Evolutionary conservation across 2,888 invertebrate genomes (phyloP).

Genomic region (Epistrophella euchroma): DNA sequence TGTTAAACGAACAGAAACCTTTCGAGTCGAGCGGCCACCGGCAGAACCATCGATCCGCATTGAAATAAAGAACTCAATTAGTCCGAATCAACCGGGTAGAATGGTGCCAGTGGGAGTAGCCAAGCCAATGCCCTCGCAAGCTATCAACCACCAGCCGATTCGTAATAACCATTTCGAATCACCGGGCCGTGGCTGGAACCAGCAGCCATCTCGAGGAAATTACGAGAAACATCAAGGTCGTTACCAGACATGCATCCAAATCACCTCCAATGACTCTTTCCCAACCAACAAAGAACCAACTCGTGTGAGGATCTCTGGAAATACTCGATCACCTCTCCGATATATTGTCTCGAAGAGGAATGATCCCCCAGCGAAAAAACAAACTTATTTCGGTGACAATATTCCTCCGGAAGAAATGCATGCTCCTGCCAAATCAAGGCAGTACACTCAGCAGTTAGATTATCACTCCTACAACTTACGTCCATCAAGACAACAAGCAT

Average conservation of each 20-base stretch:
- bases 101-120: slow-evolving; percentile 83
- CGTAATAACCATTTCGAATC: slow-evolving; percentile 2
- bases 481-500: slow-evolving; percentile 55
- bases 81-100: slow-evolving; percentile 81
- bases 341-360: slow-evolving; percentile 39
- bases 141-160: not conserved
- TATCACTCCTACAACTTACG: slow-evolving; percentile 54
- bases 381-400: slow-evolving; percentile 61
- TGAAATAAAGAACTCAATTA: slow-evolving; percentile 83
- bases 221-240: slow-evolving; percentile 76
- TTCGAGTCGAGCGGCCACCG: slow-evolving; percentile 75
- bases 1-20: slow-evolving; percentile 71
- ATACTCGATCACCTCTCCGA: slow-evolving; percentile 52
- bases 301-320: slow-evolving; percentile 60
- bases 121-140: slow-evolving; percentile 81
- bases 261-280: slow-evolving; percentile 63
- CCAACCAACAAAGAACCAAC: slow-evolving; percentile 53
- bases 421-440: slow-evolving; percentile 44
- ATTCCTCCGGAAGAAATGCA: slow-evolving; percentile 40
- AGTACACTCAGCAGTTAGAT: slow-evolving; percentile 49
- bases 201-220: slow-evolving; percentile 26
- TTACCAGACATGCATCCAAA: slow-evolving; percentile 82
- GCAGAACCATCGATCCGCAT: slow-evolving; percentile 80
- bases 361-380: slow-evolving; percentile 39
- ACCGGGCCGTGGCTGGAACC: slow-evolving; percentile 67